phyloP scores from a whole-genome alignment of 1,140 invertebrate genomes.

The Argopecten irradians region DNA sequence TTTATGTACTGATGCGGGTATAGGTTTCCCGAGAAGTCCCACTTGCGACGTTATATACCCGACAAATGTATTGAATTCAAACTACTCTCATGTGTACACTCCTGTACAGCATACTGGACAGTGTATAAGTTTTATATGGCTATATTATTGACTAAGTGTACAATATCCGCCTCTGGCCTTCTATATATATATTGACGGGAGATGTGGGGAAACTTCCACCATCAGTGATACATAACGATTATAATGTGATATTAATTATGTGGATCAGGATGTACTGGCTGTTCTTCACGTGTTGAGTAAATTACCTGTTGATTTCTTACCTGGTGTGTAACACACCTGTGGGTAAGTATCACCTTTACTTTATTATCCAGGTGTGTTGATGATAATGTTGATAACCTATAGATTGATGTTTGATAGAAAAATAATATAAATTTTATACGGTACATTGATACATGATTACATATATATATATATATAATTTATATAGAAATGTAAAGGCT shows the following conservation, averaged over 20 bases:
- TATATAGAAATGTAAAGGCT: too few species aligned
- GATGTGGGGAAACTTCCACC: background rate
- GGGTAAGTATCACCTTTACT: background rate
- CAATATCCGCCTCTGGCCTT: background rate
- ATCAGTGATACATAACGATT: background rate
- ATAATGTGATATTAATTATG: background rate
- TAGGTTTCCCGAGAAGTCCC: background rate
- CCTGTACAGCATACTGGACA: background rate
- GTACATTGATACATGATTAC: too few species aligned
- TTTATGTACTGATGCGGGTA: background rate
- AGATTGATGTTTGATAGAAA: too few species aligned
- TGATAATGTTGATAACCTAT: background rate
- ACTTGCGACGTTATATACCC: background rate
- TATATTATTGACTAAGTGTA: background rate
- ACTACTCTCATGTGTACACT: background rate
- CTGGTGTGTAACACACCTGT: background rate
- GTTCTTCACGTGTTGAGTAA: background rate
- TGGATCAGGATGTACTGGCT: background rate
- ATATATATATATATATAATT: too few species aligned
- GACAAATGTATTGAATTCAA: too few species aligned
- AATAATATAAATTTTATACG: too few species aligned
- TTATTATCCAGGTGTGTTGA: background rate
- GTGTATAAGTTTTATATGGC: background rate
- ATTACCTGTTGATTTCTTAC: background rate
- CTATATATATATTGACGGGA: too few species aligned